Evolutionary conservation across 1,140 invertebrate genomes (phyloP), one percentile per base, ranked within the genome.

Genomic region (Drosophila mayri): DNA sequence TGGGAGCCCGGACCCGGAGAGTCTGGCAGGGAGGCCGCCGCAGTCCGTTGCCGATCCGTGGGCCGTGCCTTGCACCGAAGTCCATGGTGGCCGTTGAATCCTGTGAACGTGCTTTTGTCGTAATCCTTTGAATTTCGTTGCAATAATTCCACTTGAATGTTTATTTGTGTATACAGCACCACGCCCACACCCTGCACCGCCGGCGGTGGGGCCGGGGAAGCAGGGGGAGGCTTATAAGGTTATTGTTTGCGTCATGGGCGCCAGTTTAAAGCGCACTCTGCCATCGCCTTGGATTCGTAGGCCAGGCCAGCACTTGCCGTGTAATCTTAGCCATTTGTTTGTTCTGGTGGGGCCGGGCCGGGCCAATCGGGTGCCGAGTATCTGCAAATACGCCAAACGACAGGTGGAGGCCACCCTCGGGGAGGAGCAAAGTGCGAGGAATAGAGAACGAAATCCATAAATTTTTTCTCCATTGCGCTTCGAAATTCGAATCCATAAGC

Each of bases 41-140:
- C 60, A 75, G 73, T 58, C 73, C 80, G 43, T 76, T 60, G 73
- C 64, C 71, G 71, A 74, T 74, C 81, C 80, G 78, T 85, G 70
- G 78, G 77, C 82, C 66, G 55, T 84, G 85, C 84, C 67, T 73
- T 79, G 80, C 80, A 84, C 52, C 81, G 81, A 68, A 72, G 70
- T 58, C 70, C 77, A 77, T 67, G 81, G 65, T 64, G 75, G 79
- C 62, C 68, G 76, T 50, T 76, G 81, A 91, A 92, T 91, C 91
- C 86, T 78, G 77, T 82, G 90, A 91, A 92, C 91, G 91, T 92
- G 91, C 90, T 87, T 91, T 90, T 88, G 86, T 85, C 91, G 84
- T 92, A 92, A 92, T 92, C 91, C 91, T 92, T 91, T 91, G 91
- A 85, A 92, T 92, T 92, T 92, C 87, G 90, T 88, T 92, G 91